Evolutionary conservation across 2,797 vertebrate genomes (phyloP).

Genomic region (Phataginus tetradactyla): DNA sequence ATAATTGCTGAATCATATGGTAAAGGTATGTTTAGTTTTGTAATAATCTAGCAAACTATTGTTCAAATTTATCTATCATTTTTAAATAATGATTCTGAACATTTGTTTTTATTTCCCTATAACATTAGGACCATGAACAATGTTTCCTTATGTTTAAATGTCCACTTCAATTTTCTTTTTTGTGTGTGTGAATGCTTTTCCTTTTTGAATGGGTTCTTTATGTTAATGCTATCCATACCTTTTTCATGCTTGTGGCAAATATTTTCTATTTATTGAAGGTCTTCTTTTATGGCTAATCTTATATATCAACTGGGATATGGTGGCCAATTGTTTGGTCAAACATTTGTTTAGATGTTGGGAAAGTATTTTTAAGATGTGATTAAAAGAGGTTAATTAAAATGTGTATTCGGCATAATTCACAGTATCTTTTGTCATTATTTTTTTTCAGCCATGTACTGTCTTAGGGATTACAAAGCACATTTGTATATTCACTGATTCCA

Average conservation of each 20-base stretch:
- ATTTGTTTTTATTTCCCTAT: not conserved
- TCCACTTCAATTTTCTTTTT: not conserved
- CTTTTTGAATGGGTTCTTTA: not conserved
- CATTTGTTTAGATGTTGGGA: not conserved
- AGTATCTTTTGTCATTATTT: not conserved
- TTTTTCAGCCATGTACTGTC: rapidly evolving
- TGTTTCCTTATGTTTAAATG: not conserved
- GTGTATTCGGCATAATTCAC: not conserved
- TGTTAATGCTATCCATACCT: not conserved
- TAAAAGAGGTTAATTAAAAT: not conserved
- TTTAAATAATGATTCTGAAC: not conserved
- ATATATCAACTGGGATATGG: not conserved
- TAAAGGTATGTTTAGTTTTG: not conserved
- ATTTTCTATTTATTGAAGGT: not conserved
- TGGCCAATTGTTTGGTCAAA: not conserved
- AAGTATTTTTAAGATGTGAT: not conserved
- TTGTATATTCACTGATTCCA: not conserved
- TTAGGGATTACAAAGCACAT: not conserved
- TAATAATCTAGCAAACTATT: not conserved
- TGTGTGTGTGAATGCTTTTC: not conserved
- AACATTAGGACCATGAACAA: not conserved
- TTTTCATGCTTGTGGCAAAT: not conserved
- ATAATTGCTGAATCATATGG: not conserved
- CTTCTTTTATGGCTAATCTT: not conserved
- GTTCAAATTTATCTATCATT: not conserved